Base-by-base conservation (phyloP, 2,888 invertebrate species). In the Campoplex nolae region DNA sequence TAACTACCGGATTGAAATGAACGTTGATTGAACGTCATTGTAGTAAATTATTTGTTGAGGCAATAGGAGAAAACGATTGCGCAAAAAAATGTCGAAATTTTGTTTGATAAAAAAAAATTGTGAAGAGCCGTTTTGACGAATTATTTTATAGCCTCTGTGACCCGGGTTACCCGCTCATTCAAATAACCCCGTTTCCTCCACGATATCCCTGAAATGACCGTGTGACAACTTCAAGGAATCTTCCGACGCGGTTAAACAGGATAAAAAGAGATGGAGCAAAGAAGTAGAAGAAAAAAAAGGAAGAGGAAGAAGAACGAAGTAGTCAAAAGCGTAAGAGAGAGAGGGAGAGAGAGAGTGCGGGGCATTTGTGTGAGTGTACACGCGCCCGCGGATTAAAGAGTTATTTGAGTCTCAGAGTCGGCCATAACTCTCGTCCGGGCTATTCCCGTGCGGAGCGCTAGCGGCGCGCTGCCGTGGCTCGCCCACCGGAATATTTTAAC, bases 391-490 rank as follows among this genome's bases (percentile, higher is more conserved):
- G 93, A 94, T 94, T 94, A 93, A 94, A 94, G 94, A 94, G 94
- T 94, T 94, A 94, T 94, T 94, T 94, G 94, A 94, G 94, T 94
- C 93, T 91, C 93, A 88, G 93, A 93, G 93, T 93, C 94, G 91
- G 94, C 94, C 94, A 94, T 94, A 94, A 94, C 90, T 94, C 93
- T 93, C 93, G 85, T 83, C 90, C 88, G 89, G 91, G 92, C 93
- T 94, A 94, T 94, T 94, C 94, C 93, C 93, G 93, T 93, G 92
- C 92, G 90, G 91, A 81, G 87, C 81, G 81, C 79, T 79, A 79
- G 79, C 79, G 71, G 86, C 76, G 67, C 75, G 77, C 68, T 79
- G 84, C 85, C 91, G 91, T 85, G 89, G 88, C 90, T 93, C 92
- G 91, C 93, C 91, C 93, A 92, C 91, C 90, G 92, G 93, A 94